These are phyloP conservation scores for Avahi laniger DNA, from an alignment of 2,797 vertebrate genomes.

Conservation along the genomic window DNA sequence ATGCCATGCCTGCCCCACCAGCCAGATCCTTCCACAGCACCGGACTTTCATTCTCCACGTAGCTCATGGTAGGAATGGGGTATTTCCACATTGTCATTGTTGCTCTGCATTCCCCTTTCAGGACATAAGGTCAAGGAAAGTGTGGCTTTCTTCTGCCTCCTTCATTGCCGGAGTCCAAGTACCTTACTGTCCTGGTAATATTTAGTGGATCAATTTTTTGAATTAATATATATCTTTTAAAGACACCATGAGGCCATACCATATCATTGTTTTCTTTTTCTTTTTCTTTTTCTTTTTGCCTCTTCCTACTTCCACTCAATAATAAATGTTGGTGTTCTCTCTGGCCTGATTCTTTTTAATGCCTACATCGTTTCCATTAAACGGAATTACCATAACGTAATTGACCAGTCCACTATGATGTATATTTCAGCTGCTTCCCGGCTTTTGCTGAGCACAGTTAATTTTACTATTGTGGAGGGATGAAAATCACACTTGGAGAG, in stretches of 20 bases:
- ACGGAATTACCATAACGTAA: background rate
- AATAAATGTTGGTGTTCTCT: background rate
- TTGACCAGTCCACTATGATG: background rate
- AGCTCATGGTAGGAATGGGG: background rate
- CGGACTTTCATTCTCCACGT: background rate
- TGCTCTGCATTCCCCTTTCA: background rate
- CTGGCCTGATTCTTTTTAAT: background rate
- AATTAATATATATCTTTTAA: background rate
- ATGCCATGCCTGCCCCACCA: background rate
- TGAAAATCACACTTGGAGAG: background rate
- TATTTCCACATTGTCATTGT: background rate
- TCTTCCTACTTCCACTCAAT: background rate
- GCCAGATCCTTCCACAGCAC: rapidly evolving
- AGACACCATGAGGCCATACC: background rate
- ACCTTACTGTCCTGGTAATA: background rate
- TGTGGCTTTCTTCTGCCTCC: background rate
- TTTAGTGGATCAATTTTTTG: background rate
- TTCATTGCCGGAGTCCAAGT: background rate
- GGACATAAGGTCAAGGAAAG: background rate
- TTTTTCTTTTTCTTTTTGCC: background rate
- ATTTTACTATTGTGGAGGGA: background rate
- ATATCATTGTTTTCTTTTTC: background rate
- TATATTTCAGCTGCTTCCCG: background rate
- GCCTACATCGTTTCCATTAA: background rate
- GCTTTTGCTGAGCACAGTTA: background rate